Conservation (phyloP, 2,113 vertebrate species). For the Laticauda laticaudata region DNA sequence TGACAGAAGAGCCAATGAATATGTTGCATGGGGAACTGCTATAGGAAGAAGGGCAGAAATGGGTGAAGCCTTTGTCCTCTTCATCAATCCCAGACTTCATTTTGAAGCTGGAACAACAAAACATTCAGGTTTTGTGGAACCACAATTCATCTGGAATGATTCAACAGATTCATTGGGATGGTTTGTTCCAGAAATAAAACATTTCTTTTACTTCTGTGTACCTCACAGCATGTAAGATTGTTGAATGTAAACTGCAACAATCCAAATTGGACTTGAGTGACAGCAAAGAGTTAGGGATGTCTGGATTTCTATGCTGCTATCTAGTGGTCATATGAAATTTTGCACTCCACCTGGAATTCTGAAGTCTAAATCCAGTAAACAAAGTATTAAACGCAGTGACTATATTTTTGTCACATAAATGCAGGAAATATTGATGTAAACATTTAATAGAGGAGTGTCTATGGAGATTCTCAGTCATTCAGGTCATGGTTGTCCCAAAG, state of each 20-base stretch:
- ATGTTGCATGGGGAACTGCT: background rate
- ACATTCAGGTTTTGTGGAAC: background rate
- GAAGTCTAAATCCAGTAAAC: conserved; percentile 13
- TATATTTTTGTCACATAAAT: background rate
- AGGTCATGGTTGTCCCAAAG: no score
- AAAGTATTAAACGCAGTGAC: background rate
- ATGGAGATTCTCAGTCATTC: no score
- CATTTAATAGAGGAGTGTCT: background rate
- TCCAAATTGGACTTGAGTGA: background rate
- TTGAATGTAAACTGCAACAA: background rate
- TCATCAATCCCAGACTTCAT: background rate
- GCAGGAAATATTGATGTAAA: conserved; percentile 14
- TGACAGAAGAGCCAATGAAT: background rate
- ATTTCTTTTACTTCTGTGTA: background rate
- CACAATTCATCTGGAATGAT: background rate
- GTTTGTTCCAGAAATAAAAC: background rate
- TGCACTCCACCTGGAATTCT: background rate
- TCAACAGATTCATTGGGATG: background rate
- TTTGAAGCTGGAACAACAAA: background rate
- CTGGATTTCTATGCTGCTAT: background rate
- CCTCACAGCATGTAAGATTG: background rate
- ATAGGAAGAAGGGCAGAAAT: background rate
- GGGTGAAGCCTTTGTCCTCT: background rate
- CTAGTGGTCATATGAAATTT: background rate
- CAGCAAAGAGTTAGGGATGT: background rate